Evolutionary conservation across 1,140 invertebrate genomes (phyloP).

Genomic region (Trichonephila clavipes): DNA sequence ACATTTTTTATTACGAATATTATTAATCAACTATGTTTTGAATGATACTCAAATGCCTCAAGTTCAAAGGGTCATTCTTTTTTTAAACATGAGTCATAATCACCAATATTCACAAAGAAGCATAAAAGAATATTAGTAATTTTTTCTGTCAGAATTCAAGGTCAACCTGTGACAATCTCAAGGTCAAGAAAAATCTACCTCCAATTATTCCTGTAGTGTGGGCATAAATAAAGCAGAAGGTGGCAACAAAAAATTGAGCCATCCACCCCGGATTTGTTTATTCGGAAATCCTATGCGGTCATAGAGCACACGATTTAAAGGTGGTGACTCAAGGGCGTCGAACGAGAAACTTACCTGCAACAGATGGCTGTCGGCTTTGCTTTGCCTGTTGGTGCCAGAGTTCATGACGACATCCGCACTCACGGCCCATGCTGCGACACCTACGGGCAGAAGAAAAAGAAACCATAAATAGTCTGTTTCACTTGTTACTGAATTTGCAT

Average conservation of each 20-base stretch:
- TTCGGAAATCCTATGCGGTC: background rate
- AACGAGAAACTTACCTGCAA: slow-evolving; percentile 52
- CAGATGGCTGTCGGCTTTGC: slow-evolving; percentile 26
- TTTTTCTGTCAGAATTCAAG: background rate
- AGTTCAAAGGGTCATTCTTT: too few relatives aligned
- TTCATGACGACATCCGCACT: slow-evolving; percentile 78
- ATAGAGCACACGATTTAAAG: background rate
- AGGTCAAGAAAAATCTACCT: too few relatives aligned
- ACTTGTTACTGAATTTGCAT: background rate
- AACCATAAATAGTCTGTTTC: background rate
- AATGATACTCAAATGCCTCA: too few relatives aligned
- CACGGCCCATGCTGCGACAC: slow-evolving; percentile 78
- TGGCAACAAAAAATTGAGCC: too few relatives aligned
- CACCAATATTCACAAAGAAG: too few relatives aligned
- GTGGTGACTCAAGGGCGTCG: background rate
- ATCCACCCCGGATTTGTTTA: background rate
- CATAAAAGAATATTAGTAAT: too few relatives aligned
- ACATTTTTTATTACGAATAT: too few relatives aligned
- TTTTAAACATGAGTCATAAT: too few relatives aligned
- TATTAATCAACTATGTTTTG: too few relatives aligned
- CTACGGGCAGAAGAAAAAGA: slow-evolving; percentile 61
- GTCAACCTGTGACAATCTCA: background rate
- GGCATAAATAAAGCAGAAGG: too few relatives aligned
- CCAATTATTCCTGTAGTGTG: too few relatives aligned
- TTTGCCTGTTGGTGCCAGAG: slow-evolving; percentile 44